Percentiles rank a stretch among this genome's conserved stretches.
Evolutionary conservation across 2,113 vertebrate species (phyloP).

Genomic region (Myrmecobius fasciatus): DNA sequence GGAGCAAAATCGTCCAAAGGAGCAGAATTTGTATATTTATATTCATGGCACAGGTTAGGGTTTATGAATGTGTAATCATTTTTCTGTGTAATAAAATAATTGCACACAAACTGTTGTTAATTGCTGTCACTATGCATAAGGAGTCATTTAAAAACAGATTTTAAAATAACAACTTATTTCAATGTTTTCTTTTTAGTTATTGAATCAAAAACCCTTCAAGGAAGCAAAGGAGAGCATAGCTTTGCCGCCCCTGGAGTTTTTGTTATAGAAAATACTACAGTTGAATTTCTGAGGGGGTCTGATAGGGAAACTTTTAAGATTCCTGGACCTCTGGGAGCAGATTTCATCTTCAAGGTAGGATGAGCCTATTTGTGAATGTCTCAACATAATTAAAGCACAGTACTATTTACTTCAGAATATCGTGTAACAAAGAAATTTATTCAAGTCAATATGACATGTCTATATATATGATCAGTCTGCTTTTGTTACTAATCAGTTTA

Average conservation of each 20-base stretch:
- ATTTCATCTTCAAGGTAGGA: conserved; percentile 94
- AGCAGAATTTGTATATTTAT: neutral
- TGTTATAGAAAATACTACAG: conserved; percentile 89
- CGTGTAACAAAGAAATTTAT: neutral
- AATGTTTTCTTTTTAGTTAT: conserved; percentile 85
- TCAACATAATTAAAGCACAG: neutral
- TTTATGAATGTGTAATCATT: neutral
- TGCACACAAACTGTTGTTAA: neutral
- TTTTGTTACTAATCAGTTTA: neutral
- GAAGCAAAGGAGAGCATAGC: conserved; percentile 87
- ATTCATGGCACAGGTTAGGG: neutral
- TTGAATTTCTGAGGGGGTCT: conserved; percentile 89
- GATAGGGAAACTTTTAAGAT: conserved; percentile 91
- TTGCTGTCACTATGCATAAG: neutral
- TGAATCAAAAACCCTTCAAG: conserved; percentile 90
- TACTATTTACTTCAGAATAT: neutral
- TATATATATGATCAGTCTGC: neutral
- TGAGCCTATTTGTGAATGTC: neutral
- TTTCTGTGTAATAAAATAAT: neutral
- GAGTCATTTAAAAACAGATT: neutral
- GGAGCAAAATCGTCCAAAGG: neutral
- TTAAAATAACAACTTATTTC: neutral
- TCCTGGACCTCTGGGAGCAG: conserved; percentile 89
- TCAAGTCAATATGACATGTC: neutral
- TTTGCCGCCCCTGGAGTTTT: conserved; percentile 86